Evolutionary conservation across 2,888 invertebrate species (phyloP).

Genomic region (Drosophila neonasuta): DNA sequence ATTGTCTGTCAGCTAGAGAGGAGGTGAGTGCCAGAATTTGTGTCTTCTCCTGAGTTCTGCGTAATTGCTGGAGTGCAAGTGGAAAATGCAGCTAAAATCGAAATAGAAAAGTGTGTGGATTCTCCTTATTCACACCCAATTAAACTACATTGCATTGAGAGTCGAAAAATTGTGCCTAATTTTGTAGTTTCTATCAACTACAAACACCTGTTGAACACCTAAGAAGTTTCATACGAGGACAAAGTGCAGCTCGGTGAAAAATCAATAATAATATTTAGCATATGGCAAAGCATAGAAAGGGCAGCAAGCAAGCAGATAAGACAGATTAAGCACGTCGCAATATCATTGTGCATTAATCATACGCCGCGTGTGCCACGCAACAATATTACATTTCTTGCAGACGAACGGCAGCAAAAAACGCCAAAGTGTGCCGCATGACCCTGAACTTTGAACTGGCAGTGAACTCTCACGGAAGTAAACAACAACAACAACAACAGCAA

Average conservation of each 20-base stretch:
- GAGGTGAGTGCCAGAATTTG: constrained; percentile 33
- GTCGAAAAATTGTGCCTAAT: background rate
- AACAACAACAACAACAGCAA: constrained; percentile 26
- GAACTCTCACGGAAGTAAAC: constrained; percentile 51
- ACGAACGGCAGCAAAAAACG: constrained; percentile 9
- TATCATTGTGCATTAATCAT: constrained; percentile 58
- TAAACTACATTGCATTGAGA: background rate
- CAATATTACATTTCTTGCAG: constrained; percentile 54
- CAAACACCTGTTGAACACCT: constrained; percentile 46
- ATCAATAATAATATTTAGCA: constrained; percentile 65
- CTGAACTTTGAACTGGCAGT: constrained; percentile 70
- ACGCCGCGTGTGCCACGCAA: constrained; percentile 66
- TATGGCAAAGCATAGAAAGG: constrained; percentile 42
- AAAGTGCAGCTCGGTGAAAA: constrained; percentile 55
- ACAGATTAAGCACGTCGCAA: constrained; percentile 26
- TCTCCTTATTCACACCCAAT: fast-evolving
- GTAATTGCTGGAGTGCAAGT: constrained; percentile 32
- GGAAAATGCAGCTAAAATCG: constrained; percentile 24
- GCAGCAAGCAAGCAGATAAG: constrained; percentile 45
- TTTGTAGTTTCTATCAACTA: background rate
- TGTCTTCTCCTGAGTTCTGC: constrained; percentile 12
- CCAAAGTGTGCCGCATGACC: constrained; percentile 47
- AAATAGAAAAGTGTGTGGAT: background rate
- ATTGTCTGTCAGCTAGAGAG: constrained; percentile 24
- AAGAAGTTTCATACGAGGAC: background rate